These are phyloP conservation scores for Callocephalon fimbriatum DNA, from an alignment of 2,113 vertebrate species.

Conservation along the genomic window DNA sequence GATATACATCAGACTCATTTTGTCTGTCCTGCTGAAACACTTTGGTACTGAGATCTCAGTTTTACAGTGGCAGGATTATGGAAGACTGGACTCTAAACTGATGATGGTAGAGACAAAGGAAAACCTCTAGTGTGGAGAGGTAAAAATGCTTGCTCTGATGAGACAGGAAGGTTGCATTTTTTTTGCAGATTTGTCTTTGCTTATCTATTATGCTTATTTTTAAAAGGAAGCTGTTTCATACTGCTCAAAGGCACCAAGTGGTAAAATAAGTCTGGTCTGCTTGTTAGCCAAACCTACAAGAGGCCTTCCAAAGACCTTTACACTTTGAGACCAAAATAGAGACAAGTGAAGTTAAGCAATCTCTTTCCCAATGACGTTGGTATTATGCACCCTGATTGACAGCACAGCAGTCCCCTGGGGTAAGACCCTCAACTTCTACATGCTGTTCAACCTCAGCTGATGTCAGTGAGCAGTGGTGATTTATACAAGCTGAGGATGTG, in stretches of 20 bases:
- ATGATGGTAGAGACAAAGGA: neutral
- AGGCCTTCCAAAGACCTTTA: neutral
- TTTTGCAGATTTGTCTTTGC: neutral
- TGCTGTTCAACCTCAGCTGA: neutral
- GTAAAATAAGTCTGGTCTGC: neutral
- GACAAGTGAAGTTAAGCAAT: neutral
- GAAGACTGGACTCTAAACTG: neutral
- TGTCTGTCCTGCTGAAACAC: neutral
- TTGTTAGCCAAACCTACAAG: neutral
- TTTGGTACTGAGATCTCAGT: neutral
- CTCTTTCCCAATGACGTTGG: neutral
- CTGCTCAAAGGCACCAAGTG: neutral
- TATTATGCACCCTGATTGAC: neutral
- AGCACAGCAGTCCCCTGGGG: neutral
- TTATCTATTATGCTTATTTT: neutral
- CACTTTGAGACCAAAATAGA: neutral
- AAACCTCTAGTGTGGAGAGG: neutral
- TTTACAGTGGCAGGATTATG: neutral
- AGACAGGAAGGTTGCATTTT: fast-evolving
- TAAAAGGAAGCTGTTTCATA: neutral
- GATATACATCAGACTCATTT: neutral
- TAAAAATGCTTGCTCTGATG: neutral
- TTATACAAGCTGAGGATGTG: fast-evolving
- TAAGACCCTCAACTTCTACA: neutral
- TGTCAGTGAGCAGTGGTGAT: neutral